Evolutionary conservation across 2,888 invertebrate genomes (phyloP), one percentile per base, ranked within the genome.

Genomic region (Clusia tigrina): DNA sequence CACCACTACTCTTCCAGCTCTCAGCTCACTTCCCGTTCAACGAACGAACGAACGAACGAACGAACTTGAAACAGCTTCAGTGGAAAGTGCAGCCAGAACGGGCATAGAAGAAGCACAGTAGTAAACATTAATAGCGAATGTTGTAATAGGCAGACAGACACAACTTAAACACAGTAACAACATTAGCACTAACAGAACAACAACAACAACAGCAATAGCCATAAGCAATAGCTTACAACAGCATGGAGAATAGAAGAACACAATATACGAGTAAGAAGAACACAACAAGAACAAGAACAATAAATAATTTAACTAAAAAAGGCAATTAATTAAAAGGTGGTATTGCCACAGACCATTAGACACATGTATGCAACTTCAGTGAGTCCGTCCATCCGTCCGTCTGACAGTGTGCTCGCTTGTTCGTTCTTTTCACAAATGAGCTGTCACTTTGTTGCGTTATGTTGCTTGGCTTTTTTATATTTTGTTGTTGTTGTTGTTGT

Each of bases 271-370:
- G 17, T 15, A 22, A 42, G 20, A 26, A 24, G 26, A 26, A 54
- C 42, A 57, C 51, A 58, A 62, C 23, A 58, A 63, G 54, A 67
- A 62, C 23, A 37, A 54, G 58, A 67, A 72, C 69, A 71, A 72
- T 71, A 77, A 77, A 72, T 78, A 74, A 74, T 77, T 79, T 74
- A 71, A 70, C 79, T 74, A 70, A 77, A 78, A 77, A 78, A 79
- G 78, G 78, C 72, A 77, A 77, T 79, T 79, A 78, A 77, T 78
- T 78, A 75, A 73, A 77, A 75, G 74, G 75, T 71, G 71, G 77
- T 73, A 70, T 6, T 24, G 56, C 56, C 22, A 20, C 37, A 42
- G 63, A 62, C 64, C 60, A n/a, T n/a, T n/a, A n/a, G n/a, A n/a
- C n/a, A n/a, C n/a, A n/a, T n/a, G n/a, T n/a, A n/a, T n/a, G n/a